These are phyloP conservation scores for Drosophila yooni DNA, from an alignment of 2,888 invertebrate species.

Conservation along the genomic window DNA sequence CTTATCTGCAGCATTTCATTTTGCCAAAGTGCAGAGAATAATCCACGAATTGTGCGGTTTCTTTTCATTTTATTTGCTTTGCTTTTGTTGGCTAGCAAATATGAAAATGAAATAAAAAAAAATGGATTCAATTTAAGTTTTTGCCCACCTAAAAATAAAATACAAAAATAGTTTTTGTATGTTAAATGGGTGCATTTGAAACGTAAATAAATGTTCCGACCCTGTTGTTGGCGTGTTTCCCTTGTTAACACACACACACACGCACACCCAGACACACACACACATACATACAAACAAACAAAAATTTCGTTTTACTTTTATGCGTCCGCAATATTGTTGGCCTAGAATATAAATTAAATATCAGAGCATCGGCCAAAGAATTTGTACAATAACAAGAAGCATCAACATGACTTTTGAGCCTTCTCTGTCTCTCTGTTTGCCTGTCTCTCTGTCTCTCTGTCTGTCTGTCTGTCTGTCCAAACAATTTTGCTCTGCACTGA, in stretches of 20 bases:
- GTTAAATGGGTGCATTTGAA: constrained; percentile 60
- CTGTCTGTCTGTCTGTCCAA: neutral
- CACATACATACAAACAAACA: constrained; percentile 13
- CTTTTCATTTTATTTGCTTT: neutral
- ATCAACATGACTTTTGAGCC: constrained; percentile 62
- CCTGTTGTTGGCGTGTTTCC: constrained; percentile 18
- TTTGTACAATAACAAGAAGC: constrained; percentile 52
- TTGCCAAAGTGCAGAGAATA: neutral
- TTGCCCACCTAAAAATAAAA: constrained; percentile 57
- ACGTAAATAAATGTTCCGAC: constrained; percentile 64
- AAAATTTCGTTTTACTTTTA: constrained; percentile 48
- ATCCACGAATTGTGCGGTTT: neutral
- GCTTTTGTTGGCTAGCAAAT: constrained; percentile 2
- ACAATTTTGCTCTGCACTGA: neutral
- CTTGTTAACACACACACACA: constrained; percentile 39
- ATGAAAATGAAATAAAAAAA: constrained; percentile 1
- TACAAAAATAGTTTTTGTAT: constrained; percentile 34
- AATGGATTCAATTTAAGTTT: constrained; percentile 51
- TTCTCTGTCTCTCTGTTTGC: constrained; percentile 11
- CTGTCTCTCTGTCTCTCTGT: neutral
- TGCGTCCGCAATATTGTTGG: constrained; percentile 45
- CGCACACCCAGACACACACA: neutral
- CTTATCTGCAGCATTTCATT: constrained; percentile 15
- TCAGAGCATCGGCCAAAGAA: constrained; percentile 58
- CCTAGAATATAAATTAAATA: constrained; percentile 80